Percentiles rank a stretch among this genome's conserved stretches.
These are phyloP conservation scores for Apodemia zela DNA, from an alignment of 2,888 invertebrate species.

Conservation along the genomic window DNA sequence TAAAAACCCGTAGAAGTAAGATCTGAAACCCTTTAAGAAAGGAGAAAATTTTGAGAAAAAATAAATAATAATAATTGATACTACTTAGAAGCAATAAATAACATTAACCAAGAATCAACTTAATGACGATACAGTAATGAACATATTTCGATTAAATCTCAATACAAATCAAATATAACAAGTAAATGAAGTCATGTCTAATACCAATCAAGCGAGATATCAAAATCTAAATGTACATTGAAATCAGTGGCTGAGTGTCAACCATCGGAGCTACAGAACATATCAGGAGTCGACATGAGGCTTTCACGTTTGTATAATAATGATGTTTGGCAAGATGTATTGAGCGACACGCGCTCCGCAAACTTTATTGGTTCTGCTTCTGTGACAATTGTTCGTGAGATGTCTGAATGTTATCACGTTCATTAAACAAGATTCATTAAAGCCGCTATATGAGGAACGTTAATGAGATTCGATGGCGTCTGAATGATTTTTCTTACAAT, in stretches of 20 bases:
- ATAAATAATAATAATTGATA: no score
- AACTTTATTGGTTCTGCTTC: slow-evolving; percentile 9
- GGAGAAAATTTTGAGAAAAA: no score
- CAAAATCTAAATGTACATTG: not conserved
- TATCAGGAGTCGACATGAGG: slow-evolving; percentile 24
- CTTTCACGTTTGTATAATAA: slow-evolving; percentile 32
- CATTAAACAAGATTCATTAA: not conserved
- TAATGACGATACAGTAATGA: no score
- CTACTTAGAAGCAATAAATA: no score
- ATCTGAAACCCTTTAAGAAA: no score
- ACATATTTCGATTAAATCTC: not conserved
- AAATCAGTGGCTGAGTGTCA: not conserved
- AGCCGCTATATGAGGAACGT: not conserved
- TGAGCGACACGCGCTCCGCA: not conserved
- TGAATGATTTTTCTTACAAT: no score
- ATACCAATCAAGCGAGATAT: not conserved
- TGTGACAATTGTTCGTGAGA: not conserved
- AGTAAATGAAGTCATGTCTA: not conserved
- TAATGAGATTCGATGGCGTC: no score
- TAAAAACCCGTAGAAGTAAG: no score
- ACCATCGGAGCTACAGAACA: not conserved
- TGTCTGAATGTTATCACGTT: not conserved
- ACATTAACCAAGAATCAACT: no score
- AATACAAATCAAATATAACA: not conserved
- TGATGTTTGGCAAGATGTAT: slow-evolving; percentile 21